These are phyloP conservation scores for Saccopteryx leptura DNA, from an alignment of 2,113 vertebrate genomes.

Conservation along the genomic window DNA sequence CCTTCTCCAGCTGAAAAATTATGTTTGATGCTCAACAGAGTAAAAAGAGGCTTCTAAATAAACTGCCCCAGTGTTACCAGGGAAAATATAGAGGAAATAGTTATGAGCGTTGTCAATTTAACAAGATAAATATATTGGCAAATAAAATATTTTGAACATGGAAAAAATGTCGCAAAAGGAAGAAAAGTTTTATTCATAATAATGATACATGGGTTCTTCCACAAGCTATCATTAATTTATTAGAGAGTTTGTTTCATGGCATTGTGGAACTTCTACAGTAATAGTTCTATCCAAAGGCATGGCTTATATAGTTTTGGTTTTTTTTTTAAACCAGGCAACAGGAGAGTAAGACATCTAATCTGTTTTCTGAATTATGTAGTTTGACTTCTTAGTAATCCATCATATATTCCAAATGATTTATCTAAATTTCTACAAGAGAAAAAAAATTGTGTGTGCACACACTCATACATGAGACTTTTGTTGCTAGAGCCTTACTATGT, in stretches of 20 bases:
- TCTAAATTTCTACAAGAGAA: neutral
- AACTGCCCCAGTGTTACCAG: neutral
- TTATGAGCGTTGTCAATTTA: neutral
- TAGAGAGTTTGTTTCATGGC: constrained; percentile 45
- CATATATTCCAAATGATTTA: neutral
- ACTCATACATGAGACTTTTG: neutral
- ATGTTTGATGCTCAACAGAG: neutral
- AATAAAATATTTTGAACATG: constrained; percentile 29
- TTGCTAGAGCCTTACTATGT: neutral
- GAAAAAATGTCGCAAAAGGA: neutral
- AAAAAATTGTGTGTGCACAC: neutral
- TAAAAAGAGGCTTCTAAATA: constrained; percentile 21
- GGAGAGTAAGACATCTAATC: neutral
- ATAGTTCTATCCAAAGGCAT: neutral
- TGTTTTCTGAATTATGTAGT: constrained; percentile 9
- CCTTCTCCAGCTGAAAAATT: neutral
- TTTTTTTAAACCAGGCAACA: neutral
- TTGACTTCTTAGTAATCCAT: neutral
- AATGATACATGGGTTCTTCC: neutral
- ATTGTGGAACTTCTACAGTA: neutral
- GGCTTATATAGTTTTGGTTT: neutral
- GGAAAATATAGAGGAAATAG: constrained; percentile 13
- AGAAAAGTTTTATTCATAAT: constrained; percentile 17
- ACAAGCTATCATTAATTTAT: neutral
- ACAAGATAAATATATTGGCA: constrained; percentile 20